Percentiles rank a stretch among this genome's conserved stretches.
These are phyloP conservation scores for Nematostella vectensis DNA, from an alignment of 92 coral and sea anemone species.

Conservation along the genomic window DNA sequence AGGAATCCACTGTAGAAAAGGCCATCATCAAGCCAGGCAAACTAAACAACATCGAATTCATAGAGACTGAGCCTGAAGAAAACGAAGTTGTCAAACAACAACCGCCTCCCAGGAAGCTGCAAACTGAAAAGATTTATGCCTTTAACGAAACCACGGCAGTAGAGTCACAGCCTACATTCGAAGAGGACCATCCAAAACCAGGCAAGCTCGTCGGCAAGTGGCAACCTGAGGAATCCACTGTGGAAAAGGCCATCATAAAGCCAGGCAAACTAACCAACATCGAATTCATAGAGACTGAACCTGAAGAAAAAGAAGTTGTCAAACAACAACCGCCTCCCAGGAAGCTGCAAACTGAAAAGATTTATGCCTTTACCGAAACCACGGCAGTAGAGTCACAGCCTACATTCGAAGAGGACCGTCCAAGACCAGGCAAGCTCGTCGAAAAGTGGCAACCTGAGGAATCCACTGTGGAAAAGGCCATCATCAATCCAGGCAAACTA, in stretches of 20 bases:
- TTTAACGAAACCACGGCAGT: neutral
- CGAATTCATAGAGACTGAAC: neutral
- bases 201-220: neutral
- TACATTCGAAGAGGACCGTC: neutral
- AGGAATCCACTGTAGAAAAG: neutral
- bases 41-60: neutral
- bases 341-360: too few species aligned
- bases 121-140: neutral
- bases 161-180: neutral
- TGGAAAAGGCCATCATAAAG: neutral
- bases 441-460: neutral
- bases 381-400: neutral
- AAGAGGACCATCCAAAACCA: neutral
- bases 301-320: too few species aligned
- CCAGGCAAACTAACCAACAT: neutral
- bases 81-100: neutral
- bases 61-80: neutral
- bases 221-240: neutral
- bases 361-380: too few species aligned
- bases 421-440: neutral
- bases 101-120: neutral
- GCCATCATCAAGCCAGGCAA: neutral
- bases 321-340: too few species aligned
- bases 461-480: neutral
- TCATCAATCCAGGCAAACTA: neutral